A percentile compares a stretch with the other conserved stretches of the same genome.
Evolutionary conservation across 2,113 vertebrate species (phyloP).

Genomic region (Polypterus senegalus): DNA sequence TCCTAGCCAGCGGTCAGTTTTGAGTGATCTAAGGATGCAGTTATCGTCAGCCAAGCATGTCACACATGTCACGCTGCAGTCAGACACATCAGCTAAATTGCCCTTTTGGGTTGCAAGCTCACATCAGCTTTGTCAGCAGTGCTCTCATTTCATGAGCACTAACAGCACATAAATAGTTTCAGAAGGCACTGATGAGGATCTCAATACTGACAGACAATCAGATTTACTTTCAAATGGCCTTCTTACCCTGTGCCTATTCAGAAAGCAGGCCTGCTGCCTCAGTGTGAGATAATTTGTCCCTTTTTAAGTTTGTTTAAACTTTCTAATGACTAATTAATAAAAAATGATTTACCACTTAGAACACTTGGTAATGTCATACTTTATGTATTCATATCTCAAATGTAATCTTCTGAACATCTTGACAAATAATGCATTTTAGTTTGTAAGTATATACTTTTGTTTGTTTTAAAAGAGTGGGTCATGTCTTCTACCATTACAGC

Average conservation of each 20-base stretch:
- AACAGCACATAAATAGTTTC: conserved; percentile 1
- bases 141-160: neutral
- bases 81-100: neutral
- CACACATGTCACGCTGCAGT: neutral
- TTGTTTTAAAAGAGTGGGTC: too few species aligned
- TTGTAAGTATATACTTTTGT: too few species aligned
- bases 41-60: conserved; percentile 6
- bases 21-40: conserved; percentile 7
- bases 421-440: too few species aligned
- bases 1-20: neutral
- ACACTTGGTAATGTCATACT: too few species aligned
- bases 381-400: too few species aligned
- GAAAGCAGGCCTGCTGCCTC: too few species aligned
- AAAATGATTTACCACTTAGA: too few species aligned
- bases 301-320: too few species aligned
- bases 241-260: neutral
- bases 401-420: too few species aligned
- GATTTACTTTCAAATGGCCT: neutral
- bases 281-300: too few species aligned
- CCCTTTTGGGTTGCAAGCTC: conserved; percentile 5
- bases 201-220: neutral
- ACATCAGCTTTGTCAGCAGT: conserved; percentile 1
- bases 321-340: too few species aligned
- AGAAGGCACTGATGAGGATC: neutral
- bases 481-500: too few species aligned